Conservation (phyloP, 2,888 invertebrate species). For the Elysia crispata region DNA sequence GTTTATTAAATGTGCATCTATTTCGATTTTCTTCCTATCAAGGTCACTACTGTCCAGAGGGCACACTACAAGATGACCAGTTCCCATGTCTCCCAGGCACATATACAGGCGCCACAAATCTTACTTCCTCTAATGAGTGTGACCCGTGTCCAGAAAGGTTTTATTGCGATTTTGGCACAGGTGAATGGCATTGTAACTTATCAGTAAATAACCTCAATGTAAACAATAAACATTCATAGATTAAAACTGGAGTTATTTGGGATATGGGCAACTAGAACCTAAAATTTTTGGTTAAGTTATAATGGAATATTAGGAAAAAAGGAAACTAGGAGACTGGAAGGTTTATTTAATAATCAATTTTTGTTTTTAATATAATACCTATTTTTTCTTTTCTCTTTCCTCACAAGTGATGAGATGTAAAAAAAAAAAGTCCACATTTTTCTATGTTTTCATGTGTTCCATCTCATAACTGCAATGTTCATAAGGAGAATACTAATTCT, state of each 20-base stretch:
- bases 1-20: background rate
- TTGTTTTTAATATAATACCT: too few species aligned
- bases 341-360: too few species aligned
- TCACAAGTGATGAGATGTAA: too few species aligned
- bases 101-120: slow-evolving; percentile 64
- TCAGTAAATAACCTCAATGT: background rate
- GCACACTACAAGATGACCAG: slow-evolving; percentile 68
- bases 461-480: too few species aligned
- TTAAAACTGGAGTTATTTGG: background rate
- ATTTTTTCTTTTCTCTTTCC: too few species aligned
- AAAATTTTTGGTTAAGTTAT: too few species aligned
- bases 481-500: too few species aligned
- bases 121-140: slow-evolving; percentile 72
- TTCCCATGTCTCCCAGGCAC: slow-evolving; percentile 74
- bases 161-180: slow-evolving; percentile 71
- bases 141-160: slow-evolving; percentile 70
- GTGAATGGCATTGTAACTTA: slow-evolving; percentile 50
- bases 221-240: background rate
- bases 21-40: slow-evolving; percentile 25
- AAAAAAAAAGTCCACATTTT: too few species aligned
- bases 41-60: slow-evolving; percentile 75
- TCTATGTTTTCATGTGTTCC: too few species aligned
- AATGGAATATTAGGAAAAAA: too few species aligned
- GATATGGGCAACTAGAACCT: too few species aligned
- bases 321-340: too few species aligned